These are phyloP conservation scores for Rhinatrema bivittatum DNA, from an alignment of 2,797 vertebrate genomes.

Conservation along the genomic window DNA sequence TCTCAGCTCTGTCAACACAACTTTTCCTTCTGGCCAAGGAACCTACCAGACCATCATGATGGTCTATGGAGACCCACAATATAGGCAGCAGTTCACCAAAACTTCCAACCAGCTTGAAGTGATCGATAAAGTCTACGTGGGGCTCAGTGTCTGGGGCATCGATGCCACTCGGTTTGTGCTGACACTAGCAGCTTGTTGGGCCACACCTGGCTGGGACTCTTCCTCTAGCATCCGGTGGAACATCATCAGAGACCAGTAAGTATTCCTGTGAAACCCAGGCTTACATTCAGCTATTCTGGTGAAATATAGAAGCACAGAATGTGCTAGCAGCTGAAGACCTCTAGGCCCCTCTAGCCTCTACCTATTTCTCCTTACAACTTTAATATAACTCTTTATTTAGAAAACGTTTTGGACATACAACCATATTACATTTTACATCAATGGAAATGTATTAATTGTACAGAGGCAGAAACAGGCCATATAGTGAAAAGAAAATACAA, in stretches of 20 bases:
- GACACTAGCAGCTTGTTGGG: slow-evolving; percentile 52
- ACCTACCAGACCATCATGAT: slow-evolving; percentile 35
- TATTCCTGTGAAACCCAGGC: too few relatives aligned
- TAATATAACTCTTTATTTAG: too few relatives aligned
- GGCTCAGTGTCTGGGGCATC: slow-evolving; percentile 37
- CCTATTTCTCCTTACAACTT: too few relatives aligned
- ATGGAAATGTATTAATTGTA: too few relatives aligned
- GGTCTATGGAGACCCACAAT: slow-evolving; percentile 35
- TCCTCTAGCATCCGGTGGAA: slow-evolving; percentile 29
- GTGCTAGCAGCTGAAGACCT: background rate
- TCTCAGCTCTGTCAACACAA: slow-evolving; percentile 26
- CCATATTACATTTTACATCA: too few relatives aligned
- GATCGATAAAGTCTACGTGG: slow-evolving; percentile 39
- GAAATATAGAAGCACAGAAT: too few relatives aligned
- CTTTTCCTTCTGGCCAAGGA: slow-evolving; percentile 33
- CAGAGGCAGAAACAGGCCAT: too few relatives aligned
- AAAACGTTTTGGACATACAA: too few relatives aligned
- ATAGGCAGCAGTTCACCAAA: slow-evolving; percentile 15
- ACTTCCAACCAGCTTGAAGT: slow-evolving; percentile 16
- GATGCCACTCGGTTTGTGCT: slow-evolving; percentile 33
- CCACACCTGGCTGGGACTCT: slow-evolving; percentile 34
- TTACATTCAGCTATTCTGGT: background rate
- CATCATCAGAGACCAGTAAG: slow-evolving; percentile 46
- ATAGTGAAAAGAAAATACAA: too few relatives aligned
- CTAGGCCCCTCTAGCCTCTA: too few relatives aligned